Conservation (phyloP, 2,113 vertebrate species). For the Recurvirostra avosetta region DNA sequence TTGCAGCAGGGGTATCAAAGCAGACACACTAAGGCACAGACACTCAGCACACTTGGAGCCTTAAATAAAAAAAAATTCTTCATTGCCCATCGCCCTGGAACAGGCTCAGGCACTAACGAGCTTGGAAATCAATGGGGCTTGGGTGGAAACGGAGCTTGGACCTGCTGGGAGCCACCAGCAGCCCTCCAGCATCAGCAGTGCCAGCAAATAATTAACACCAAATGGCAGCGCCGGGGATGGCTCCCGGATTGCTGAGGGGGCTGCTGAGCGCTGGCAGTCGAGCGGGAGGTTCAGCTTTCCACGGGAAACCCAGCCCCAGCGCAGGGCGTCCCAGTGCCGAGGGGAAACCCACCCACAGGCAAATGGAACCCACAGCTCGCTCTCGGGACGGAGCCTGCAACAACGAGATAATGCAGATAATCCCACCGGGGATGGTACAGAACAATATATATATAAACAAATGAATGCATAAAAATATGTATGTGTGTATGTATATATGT, state of each 20-base stretch:
- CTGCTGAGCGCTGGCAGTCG: neutral
- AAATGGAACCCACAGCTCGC: neutral
- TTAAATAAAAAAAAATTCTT: neutral
- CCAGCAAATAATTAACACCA: neutral
- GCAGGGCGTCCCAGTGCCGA: neutral
- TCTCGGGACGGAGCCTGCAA: neutral
- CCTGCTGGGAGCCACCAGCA: neutral
- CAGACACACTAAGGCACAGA: neutral
- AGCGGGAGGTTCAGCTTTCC: neutral
- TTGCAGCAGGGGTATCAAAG: neutral
- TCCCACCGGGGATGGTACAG: neutral
- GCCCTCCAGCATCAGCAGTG: neutral
- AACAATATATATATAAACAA: accelerated
- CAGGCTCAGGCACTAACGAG: neutral
- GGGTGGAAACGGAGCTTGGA: neutral
- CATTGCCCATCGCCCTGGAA: neutral
- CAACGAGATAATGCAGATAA: neutral
- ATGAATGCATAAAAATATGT: neutral
- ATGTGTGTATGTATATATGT: neutral
- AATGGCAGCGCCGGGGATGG: neutral
- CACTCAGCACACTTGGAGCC: neutral
- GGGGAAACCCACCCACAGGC: neutral
- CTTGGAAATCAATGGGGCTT: neutral
- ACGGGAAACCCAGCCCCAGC: neutral
- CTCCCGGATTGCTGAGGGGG: neutral